Evolutionary conservation across 2,797 vertebrate species (phyloP).

Genomic region (Perodicticus potto): DNA sequence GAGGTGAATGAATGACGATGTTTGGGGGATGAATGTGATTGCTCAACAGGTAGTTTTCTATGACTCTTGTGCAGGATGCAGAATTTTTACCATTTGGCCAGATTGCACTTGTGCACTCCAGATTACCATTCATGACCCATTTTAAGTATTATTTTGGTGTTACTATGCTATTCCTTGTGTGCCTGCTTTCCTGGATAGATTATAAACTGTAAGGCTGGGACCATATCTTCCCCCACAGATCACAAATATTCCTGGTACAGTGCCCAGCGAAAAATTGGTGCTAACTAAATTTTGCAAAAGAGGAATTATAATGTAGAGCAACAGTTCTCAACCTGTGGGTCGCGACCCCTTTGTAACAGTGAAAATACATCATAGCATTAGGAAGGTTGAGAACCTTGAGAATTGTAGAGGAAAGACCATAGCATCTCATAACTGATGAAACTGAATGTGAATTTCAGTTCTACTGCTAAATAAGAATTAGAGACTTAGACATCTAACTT

Average conservation of each 20-base stretch:
- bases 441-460: background rate
- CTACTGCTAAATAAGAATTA: background rate
- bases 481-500: background rate
- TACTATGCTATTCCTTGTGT: background rate
- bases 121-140: background rate
- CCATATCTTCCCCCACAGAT: background rate
- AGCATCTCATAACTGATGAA: background rate
- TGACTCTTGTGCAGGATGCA: background rate
- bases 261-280: background rate
- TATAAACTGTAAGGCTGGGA: background rate
- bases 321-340: too few species aligned
- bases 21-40: background rate
- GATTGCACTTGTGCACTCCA: background rate
- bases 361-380: too few species aligned
- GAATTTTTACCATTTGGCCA: background rate
- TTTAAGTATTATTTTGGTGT: background rate
- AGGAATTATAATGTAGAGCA: background rate
- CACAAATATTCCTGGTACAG: background rate
- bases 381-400: too few species aligned
- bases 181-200: background rate
- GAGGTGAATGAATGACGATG: background rate
- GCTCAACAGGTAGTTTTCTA: background rate
- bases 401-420: background rate
- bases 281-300: slow-evolving; percentile 5
- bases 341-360: too few species aligned